Evolutionary conservation across 2,797 vertebrate species (phyloP).

Genomic region (Nasua narica): DNA sequence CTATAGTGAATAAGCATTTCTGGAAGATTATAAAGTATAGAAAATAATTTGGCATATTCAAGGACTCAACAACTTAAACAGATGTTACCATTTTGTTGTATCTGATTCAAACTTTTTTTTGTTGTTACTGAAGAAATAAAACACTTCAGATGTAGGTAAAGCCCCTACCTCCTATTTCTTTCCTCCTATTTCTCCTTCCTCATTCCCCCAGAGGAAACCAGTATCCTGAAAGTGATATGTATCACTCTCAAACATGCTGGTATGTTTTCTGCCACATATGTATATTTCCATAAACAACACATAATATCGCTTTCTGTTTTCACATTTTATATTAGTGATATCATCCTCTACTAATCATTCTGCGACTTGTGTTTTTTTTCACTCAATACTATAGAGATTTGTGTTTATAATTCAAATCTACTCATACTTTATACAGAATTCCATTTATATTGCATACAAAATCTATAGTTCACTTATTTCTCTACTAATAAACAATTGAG

Average conservation of each 20-base stretch:
- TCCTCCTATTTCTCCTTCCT: neutral
- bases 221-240: neutral
- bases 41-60: slow-evolving; percentile 34
- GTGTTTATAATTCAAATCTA: neutral
- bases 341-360: neutral
- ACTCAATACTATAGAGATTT: neutral
- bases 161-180: neutral
- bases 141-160: neutral
- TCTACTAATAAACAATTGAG: neutral
- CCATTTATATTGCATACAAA: neutral
- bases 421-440: neutral
- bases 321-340: neutral
- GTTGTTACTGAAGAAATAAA: slow-evolving; percentile 11
- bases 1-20: neutral
- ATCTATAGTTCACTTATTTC: neutral
- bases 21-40: neutral
- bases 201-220: neutral
- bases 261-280: neutral
- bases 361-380: neutral
- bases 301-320: neutral
- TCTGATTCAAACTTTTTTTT: slow-evolving; percentile 4
- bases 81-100: neutral
- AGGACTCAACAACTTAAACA: neutral
- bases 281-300: neutral
- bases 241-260: neutral